A percentile compares a stretch with the other conserved stretches of the same genome.
Evolutionary conservation across 2,888 invertebrate genomes (phyloP).

Genomic region (Papilio demoleus): DNA sequence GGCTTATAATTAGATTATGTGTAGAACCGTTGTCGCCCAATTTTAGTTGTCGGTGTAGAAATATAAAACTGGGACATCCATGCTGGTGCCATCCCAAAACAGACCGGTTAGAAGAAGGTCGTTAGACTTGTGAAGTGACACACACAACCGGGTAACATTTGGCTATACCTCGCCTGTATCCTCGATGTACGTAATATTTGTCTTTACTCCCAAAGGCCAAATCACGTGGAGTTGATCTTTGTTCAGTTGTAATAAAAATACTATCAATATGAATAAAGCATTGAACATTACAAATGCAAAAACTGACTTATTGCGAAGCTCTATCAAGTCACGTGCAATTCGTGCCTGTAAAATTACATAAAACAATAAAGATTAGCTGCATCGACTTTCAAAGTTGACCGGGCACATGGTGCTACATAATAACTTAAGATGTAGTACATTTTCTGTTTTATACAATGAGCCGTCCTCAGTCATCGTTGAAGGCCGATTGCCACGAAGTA

Average conservation of each 20-base stretch:
- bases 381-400: constrained; percentile 84
- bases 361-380: constrained; percentile 70
- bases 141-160: constrained; percentile 75
- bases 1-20: constrained; percentile 57
- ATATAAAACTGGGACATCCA: constrained; percentile 64
- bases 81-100: constrained; percentile 79
- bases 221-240: constrained; percentile 98
- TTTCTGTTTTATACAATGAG: constrained; percentile 31
- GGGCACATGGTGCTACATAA: constrained; percentile 59
- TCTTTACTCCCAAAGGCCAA: constrained; percentile 98
- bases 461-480: constrained; percentile 78
- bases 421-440: constrained; percentile 24
- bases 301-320: constrained; percentile 98
- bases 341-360: constrained; percentile 89
- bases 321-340: constrained; percentile 95
- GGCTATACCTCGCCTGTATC: constrained; percentile 94
- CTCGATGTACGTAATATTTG: constrained; percentile 96
- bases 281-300: constrained; percentile 99
- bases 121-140: constrained; percentile 81
- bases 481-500: constrained; percentile 69
- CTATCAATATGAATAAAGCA: constrained; percentile 99
- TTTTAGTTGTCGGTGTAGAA: constrained; percentile 70
- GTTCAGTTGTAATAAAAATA: constrained; percentile 99
- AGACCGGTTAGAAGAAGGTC: constrained; percentile 82
- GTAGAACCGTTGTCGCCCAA: constrained; percentile 68